Base-by-base conservation (phyloP, 1,140 invertebrate species). In the Drosophila parvula region DNA sequence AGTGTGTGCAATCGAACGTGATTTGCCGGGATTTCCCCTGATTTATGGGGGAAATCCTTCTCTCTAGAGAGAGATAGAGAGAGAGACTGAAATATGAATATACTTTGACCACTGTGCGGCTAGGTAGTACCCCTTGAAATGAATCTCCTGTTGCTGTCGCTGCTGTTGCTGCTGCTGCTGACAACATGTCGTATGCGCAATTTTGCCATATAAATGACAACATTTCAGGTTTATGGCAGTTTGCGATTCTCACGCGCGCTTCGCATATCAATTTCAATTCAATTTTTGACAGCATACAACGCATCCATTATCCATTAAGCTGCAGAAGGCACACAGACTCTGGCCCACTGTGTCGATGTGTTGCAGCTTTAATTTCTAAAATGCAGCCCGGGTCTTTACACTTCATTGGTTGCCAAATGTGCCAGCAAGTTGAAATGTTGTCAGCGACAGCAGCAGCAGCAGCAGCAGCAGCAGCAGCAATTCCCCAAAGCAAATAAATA, bases 401-500 rank as follows among this genome's bases (percentile, higher is more conserved):
- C 83, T 79, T 89, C 78, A 79, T 86, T 76, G 83, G 75, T 83
- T 82, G 80, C 60, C 80, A 82, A 82, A 82, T 74, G 79, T 75
- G 79, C 63, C 70, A 73, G 75, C 67, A 76, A 83, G 60, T 78
- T 75, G 64, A 78, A 89, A 81, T 74, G 84, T 71, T 89, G 85
- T 84, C 83, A 79, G 57, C 53, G 69, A 59, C 62, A 68, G 51
- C 77, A 60, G 36, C 57, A 27, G 11, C 74, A 67, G 30, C 47
- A 50, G 48, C n/a, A 50, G 30, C 30, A 32, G 16, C 30, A 50
- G 48, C 48, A 50, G 32, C 34, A 50, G 48, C 48, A 89, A 88
- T 80, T 88, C 84, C 85, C 84, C 77, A 84, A 82, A 82, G 84
- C 74, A 84, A 71, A 89, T 89, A 89, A 81, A 88, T 88, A 88